Evolutionary conservation across 1,140 invertebrate species (phyloP).

Genomic region (Brachionus rotundiformis): DNA sequence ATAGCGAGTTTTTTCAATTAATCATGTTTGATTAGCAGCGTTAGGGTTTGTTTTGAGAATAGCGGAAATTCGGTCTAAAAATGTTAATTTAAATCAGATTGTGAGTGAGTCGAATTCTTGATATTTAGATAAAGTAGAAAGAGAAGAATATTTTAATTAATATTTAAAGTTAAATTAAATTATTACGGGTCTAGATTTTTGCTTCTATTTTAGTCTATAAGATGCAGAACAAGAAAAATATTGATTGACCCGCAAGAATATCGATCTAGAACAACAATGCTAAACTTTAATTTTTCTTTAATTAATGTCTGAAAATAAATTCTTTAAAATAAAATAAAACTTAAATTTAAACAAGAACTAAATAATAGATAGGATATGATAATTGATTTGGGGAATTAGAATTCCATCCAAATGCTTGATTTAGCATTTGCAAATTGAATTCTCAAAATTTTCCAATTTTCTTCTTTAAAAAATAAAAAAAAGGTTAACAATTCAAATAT

Average conservation of each 20-base stretch:
- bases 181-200: neutral
- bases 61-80: too few species aligned
- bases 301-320: slow-evolving; percentile 10
- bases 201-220: neutral
- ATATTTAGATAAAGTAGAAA: neutral
- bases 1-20: too few species aligned
- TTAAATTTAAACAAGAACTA: slow-evolving; percentile 16
- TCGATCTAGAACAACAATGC: neutral
- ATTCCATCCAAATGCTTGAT: slow-evolving; percentile 25
- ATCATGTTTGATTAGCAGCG: too few species aligned
- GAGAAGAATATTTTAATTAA: neutral
- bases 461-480: slow-evolving; percentile 20
- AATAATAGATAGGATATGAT: slow-evolving; percentile 27
- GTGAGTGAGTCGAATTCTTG: neutral
- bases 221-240: slow-evolving; percentile 11
- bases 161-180: neutral
- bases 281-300: slow-evolving; percentile 19
- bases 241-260: slow-evolving; percentile 18
- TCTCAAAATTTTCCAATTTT: neutral
- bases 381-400: slow-evolving; percentile 21
- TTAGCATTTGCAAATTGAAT: slow-evolving; percentile 5
- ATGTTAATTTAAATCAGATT: neutral
- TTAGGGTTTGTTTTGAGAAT: too few species aligned
- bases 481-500: slow-evolving; percentile 33
- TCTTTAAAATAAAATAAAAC: slow-evolving; percentile 16